phyloP scores from a whole-genome alignment of 2,797 vertebrate species.

The Thamnophis elegans region DNA sequence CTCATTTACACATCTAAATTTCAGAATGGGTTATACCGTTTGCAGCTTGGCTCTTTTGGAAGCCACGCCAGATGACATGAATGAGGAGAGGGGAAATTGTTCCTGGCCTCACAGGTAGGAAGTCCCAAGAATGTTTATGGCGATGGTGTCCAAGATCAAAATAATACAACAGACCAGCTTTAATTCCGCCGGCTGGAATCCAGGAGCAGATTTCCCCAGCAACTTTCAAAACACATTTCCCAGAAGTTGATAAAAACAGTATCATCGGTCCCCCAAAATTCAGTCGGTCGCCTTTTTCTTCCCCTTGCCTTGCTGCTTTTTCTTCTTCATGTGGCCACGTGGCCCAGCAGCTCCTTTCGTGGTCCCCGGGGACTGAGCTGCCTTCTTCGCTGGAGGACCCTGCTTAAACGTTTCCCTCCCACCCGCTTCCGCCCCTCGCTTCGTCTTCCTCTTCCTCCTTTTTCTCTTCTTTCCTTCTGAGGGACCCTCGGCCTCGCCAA shows the following conservation, averaged over 20 bases:
- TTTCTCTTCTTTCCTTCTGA: constrained; percentile 28
- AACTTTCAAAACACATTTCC: not conserved
- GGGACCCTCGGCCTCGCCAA: not conserved
- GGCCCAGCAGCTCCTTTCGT: constrained; percentile 62
- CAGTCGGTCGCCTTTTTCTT: not conserved
- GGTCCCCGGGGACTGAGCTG: constrained; percentile 54
- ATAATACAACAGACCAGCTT: not conserved
- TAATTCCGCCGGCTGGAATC: not conserved
- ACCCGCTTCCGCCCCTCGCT: constrained; percentile 63
- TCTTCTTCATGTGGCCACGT: constrained; percentile 68
- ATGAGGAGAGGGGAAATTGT: not conserved
- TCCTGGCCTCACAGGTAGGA: not conserved
- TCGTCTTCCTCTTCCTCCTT: constrained; percentile 26
- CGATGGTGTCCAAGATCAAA: not conserved
- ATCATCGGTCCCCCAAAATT: constrained; percentile 2
- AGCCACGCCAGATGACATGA: not conserved
- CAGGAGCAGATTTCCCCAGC: not conserved
- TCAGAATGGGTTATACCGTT: not conserved
- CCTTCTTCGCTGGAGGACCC: constrained; percentile 73
- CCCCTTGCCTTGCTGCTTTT: constrained; percentile 31
- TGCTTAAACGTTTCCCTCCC: constrained; percentile 33
- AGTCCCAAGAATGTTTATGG: not conserved
- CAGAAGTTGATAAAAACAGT: not conserved
- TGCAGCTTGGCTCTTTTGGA: not conserved
- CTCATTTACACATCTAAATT: not conserved